Conservation (phyloP, 2,113 vertebrate species). For the Furnarius figulus region DNA sequence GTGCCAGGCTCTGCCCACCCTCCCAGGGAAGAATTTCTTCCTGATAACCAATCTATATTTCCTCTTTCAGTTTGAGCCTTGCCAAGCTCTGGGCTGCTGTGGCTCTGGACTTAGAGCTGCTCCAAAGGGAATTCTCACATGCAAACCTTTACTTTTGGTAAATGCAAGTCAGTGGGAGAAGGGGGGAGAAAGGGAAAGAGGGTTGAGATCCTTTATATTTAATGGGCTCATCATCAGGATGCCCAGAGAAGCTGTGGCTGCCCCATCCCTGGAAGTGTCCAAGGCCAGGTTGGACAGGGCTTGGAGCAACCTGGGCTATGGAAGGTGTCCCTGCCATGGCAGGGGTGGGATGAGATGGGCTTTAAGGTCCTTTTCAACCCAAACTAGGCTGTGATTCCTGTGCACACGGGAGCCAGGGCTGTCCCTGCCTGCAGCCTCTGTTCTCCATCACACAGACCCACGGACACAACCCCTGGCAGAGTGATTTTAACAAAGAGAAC, state of each 20-base stretch:
- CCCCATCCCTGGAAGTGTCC: background rate
- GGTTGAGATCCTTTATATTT: background rate
- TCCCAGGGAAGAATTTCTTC: background rate
- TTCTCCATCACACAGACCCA: background rate
- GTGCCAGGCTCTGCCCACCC: background rate
- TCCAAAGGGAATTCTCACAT: fast-evolving
- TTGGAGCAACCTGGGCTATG: background rate
- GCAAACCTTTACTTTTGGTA: background rate
- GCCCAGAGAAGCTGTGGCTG: background rate
- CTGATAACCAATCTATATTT: background rate
- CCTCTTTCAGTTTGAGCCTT: background rate
- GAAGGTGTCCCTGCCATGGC: background rate
- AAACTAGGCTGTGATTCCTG: background rate
- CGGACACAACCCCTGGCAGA: fast-evolving
- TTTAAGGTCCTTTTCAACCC: background rate
- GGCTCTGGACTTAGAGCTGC: background rate
- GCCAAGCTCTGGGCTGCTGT: background rate
- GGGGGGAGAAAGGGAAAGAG: background rate
- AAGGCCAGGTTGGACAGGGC: background rate
- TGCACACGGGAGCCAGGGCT: background rate
- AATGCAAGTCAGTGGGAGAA: background rate
- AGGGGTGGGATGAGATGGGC: background rate
- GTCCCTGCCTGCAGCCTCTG: background rate
- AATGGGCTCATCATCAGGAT: background rate
- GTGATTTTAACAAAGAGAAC: background rate